Conservation (phyloP, 2,888 invertebrate genomes). For the Stegana nigrithorax region DNA sequence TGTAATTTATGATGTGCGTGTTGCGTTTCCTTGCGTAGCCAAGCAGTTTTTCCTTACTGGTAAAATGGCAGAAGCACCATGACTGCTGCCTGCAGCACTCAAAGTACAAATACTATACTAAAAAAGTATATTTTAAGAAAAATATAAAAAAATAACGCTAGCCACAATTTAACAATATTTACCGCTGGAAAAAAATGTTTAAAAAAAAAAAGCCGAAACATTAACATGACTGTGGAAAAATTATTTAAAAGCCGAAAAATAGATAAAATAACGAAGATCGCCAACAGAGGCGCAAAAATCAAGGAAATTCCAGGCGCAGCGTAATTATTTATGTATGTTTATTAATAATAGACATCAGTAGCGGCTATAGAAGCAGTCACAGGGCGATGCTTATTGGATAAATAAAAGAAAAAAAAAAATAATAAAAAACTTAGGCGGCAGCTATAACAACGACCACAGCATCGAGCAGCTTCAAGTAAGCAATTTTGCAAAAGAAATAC, state of each 20-base stretch:
- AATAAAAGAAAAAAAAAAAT: not conserved
- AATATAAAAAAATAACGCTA: not conserved
- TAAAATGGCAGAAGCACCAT: slow-evolving; percentile 45
- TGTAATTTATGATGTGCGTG: too few species aligned
- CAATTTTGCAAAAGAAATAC: slow-evolving; percentile 4
- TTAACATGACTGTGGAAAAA: not conserved
- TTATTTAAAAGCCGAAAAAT: slow-evolving; percentile 2
- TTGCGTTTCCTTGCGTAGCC: too few species aligned
- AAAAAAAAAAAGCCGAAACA: too few species aligned
- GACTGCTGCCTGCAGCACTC: slow-evolving; percentile 44
- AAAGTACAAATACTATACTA: slow-evolving; percentile 43
- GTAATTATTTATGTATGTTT: slow-evolving; percentile 17
- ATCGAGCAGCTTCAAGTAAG: too few species aligned
- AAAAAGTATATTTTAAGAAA: not conserved
- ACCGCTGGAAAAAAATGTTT: too few species aligned
- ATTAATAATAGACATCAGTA: slow-evolving; percentile 18
- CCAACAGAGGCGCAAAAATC: slow-evolving; percentile 14
- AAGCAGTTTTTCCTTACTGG: slow-evolving; percentile 47
- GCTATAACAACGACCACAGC: too few species aligned
- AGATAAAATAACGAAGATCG: not conserved
- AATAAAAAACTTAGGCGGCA: too few species aligned
- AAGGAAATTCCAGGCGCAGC: slow-evolving; percentile 15
- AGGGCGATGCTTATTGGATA: not conserved
- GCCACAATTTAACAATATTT: not conserved
- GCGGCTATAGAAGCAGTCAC: too few species aligned